Evolutionary conservation across 92 coral and sea anemone species (phyloP), one percentile per base, ranked within the genome.

Genomic region (Bergia puertoricense): DNA sequence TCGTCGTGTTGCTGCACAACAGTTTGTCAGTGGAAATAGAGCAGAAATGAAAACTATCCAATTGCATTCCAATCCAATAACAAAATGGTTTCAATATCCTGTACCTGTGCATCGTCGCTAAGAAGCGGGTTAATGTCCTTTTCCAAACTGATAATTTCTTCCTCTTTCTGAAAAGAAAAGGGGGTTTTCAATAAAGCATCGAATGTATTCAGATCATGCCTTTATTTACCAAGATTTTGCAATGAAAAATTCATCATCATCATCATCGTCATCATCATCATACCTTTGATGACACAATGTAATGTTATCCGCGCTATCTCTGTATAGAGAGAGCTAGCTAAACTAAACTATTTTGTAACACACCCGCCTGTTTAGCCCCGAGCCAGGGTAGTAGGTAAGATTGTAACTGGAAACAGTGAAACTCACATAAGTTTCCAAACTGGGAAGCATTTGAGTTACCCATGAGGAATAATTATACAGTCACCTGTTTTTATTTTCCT

Each of bases 81-180:
- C 39, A 77, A 45, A 42, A 5, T 77, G 37, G 18, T 42, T 79
- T 40, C 20, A 79, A 79, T 30, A 22, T 20, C 65, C 69, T 57
- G 54, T 96, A 97, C 99, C 96, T 96, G 95, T 39, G 99, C 95
- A 57, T 97, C 99, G 88, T 97, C 99, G 76, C 99, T 94, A 41
- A 97, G 95, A 54, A 97, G 85, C n/a, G 99, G 99, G 87, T 97
- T 97, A 85, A 97, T 95, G 42, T 97, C 99, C 88, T 94, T 97
- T 82, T 97, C 99, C 87, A 97, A 81, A 86, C 96, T 98, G 40
- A 92, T 88, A 45, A 94, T 90, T 89, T 97, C 99, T 0, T 97
- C 98, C 83, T 97, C 99, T 91, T 97, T 97, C 99, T 97, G 77
- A 36, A 86, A 81, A 80, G 74, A 14, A 57, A 69, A 44, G 23